Conservation (phyloP, 2,888 invertebrate genomes). For the Hydroisotoma schaefferi region DNA sequence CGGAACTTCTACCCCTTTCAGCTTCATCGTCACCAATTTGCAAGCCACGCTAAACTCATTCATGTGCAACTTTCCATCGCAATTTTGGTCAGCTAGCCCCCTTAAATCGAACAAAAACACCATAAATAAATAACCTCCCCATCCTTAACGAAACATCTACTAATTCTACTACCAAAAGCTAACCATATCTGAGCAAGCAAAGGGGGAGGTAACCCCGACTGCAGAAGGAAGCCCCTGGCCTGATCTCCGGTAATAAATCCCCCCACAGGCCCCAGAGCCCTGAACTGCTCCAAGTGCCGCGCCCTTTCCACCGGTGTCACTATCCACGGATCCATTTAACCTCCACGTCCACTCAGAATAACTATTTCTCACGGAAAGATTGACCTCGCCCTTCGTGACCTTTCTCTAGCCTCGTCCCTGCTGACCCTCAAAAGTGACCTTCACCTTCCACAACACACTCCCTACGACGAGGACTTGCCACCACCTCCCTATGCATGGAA, state of each 20-base stretch:
- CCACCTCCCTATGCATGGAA: too few species aligned
- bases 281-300: conserved; percentile 83
- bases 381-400: too few species aligned
- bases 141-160: background rate
- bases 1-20: conserved; percentile 88
- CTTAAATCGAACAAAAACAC: conserved; percentile 53
- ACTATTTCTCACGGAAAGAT: too few species aligned
- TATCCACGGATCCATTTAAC: conserved; percentile 72
- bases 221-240: conserved; percentile 88
- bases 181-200: conserved; percentile 95
- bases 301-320: conserved; percentile 81
- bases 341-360: too few species aligned
- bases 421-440: conserved; percentile 5
- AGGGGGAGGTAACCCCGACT: conserved; percentile 84
- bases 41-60: conserved; percentile 98
- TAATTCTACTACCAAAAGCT: too few species aligned
- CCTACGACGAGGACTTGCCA: too few species aligned
- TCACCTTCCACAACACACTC: too few species aligned
- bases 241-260: conserved; percentile 88
- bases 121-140: background rate
- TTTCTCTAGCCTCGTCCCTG: background rate
- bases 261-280: conserved; percentile 75
- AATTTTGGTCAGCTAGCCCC: conserved; percentile 88
- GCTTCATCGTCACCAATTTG: conserved; percentile 88
- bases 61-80: conserved; percentile 93